Evolutionary conservation across 2,797 vertebrate genomes (phyloP), one percentile per base, ranked within the genome.

Genomic region (Lithobates pipiens): DNA sequence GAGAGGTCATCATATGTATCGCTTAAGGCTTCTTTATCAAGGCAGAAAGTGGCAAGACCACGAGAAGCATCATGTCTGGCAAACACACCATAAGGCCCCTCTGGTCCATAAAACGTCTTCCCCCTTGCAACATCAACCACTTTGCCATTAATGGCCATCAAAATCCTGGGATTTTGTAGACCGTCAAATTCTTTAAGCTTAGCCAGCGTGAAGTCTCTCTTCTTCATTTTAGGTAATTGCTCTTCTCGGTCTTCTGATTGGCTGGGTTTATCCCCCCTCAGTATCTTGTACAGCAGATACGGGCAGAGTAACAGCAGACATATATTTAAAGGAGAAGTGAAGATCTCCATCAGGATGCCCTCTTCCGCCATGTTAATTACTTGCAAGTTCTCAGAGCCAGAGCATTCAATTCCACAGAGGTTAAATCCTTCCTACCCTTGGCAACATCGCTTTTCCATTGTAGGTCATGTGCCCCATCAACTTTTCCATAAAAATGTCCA

Each of bases 41-140:
- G 92, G 89, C 97, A 98, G 91, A 99, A 99, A 0, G 98, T 99
- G n/a, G 98, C 98, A 85, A 99, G 93, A 36, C 98, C 98, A 89
- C 98, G 94, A 88, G 98, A 99, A 0, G 98, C 98, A 44, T 99
- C 98, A 89, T 95, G 95, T 90, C 98, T 98, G 0, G 97, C 98
- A 92, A 99, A 99, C 86, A 99, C 95, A 18, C 98, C 98, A 0
- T 99, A 99, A 0, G 98, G 97, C 0, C 98, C 98, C 42, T 98
- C 98, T 99, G 93, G 97, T 21, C 98, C 97, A 90, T 99, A 99
- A 90, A 99, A 99, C 92, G 96, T 97, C 89, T 95, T 96, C 23
- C 95, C 98, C 68, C 96, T 90, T 39, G 95, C 98, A 78, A 99
- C 97, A 90, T 99, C 98, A 91, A 99, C 99, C 87, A 99, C 97